Evolutionary conservation across 92 coral and sea anemone species (phyloP).

Genomic region (Actinostola sp.): DNA sequence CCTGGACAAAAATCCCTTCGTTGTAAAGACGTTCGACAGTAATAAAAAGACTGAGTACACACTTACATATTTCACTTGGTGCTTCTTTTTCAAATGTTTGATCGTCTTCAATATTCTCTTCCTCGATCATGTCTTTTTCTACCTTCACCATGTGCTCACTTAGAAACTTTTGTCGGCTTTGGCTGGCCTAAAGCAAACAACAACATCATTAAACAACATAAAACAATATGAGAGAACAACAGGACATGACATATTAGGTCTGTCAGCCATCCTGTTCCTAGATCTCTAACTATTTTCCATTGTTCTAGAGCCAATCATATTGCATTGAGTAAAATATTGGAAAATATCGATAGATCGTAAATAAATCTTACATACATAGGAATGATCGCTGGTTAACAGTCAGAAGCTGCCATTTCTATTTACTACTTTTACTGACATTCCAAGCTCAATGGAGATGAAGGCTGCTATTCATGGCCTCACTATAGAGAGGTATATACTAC

Average conservation of each 20-base stretch:
- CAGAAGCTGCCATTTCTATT: too few species aligned
- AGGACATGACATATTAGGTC: too few species aligned
- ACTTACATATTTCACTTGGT: conserved; percentile 87
- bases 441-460: background rate
- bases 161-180: conserved; percentile 94
- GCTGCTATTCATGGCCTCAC: background rate
- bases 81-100: conserved; percentile 44
- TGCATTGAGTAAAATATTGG: too few species aligned
- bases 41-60: background rate
- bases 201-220: background rate
- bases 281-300: too few species aligned
- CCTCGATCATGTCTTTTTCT: conserved; percentile 75
- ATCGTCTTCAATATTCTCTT: conserved; percentile 76
- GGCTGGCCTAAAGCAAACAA: conserved; percentile 67
- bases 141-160: conserved; percentile 88
- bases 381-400: too few species aligned
- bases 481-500: background rate
- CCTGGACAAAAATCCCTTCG: background rate
- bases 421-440: too few species aligned
- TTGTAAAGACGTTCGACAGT: background rate
- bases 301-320: too few species aligned
- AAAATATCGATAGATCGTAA: too few species aligned
- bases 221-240: background rate
- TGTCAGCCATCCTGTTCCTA: too few species aligned
- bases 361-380: too few species aligned